These are phyloP conservation scores for Mechanitis messenoides DNA, from an alignment of 2,888 invertebrate species.

Conservation along the genomic window DNA sequence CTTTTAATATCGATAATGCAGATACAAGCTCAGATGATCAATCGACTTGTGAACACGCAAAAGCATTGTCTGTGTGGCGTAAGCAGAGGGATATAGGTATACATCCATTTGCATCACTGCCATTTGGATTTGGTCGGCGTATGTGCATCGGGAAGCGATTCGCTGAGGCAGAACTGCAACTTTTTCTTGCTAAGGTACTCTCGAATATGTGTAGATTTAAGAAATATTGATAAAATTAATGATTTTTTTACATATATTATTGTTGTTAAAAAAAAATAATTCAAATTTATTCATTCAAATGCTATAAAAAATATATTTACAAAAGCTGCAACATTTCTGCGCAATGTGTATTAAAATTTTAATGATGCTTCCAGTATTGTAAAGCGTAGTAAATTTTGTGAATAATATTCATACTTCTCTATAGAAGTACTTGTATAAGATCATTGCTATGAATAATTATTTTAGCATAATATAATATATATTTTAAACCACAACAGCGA, in stretches of 20 bases:
- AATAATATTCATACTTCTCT: not conserved
- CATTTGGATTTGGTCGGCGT: slow-evolving; percentile 85
- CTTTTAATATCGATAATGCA: slow-evolving; percentile 6
- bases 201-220: no score
- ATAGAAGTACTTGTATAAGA: no score
- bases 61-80: slow-evolving; percentile 42
- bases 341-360: not conserved
- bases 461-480: no score
- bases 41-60: slow-evolving; percentile 26
- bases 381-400: not conserved
- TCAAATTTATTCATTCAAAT: not conserved
- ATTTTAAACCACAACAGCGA: no score
- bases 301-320: slow-evolving; percentile 17
- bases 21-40: slow-evolving; percentile 13
- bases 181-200: slow-evolving; percentile 82
- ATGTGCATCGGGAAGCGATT: slow-evolving; percentile 88
- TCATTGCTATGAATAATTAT: no score
- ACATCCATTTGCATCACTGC: slow-evolving; percentile 84
- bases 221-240: no score
- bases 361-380: slow-evolving; percentile 2
- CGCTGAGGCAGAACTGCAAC: slow-evolving; percentile 87
- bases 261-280: no score
- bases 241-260: no score
- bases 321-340: slow-evolving; percentile 5
- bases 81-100: slow-evolving; percentile 77